Conservation (phyloP, 2,113 vertebrate species). For the Sigmodon hispidus region DNA sequence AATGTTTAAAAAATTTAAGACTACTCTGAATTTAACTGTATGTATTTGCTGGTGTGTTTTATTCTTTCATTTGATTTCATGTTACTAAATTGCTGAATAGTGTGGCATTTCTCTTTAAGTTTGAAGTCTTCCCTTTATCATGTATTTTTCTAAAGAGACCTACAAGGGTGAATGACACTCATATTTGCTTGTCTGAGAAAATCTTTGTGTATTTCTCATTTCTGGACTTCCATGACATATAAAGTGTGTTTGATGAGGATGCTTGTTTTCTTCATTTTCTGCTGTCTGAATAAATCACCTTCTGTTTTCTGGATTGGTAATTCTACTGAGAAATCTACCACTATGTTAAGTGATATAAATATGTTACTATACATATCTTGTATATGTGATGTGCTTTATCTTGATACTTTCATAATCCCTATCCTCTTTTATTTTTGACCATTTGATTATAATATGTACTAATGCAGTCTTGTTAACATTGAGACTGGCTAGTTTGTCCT, state of each 20-base stretch:
- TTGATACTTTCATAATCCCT: neutral
- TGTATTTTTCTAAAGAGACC: neutral
- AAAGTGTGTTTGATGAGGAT: neutral
- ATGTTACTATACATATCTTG: too few species aligned
- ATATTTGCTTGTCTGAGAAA: neutral
- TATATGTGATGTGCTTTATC: neutral
- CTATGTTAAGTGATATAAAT: neutral
- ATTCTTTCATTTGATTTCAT: neutral
- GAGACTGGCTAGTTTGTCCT: neutral
- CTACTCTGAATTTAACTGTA: neutral
- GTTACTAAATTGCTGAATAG: neutral
- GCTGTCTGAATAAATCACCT: neutral
- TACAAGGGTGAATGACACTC: neutral
- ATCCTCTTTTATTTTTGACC: neutral
- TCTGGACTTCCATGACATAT: neutral
- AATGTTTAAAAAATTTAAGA: neutral
- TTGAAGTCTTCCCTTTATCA: neutral
- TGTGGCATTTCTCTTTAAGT: neutral
- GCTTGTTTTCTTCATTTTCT: neutral
- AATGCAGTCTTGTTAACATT: neutral
- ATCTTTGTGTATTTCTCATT: neutral
- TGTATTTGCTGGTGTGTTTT: neutral
- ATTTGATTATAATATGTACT: neutral
- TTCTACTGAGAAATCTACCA: neutral
- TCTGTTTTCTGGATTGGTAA: neutral